phyloP scores from a whole-genome alignment of 2,113 vertebrate species.

The Ctenodactylus gundi region DNA sequence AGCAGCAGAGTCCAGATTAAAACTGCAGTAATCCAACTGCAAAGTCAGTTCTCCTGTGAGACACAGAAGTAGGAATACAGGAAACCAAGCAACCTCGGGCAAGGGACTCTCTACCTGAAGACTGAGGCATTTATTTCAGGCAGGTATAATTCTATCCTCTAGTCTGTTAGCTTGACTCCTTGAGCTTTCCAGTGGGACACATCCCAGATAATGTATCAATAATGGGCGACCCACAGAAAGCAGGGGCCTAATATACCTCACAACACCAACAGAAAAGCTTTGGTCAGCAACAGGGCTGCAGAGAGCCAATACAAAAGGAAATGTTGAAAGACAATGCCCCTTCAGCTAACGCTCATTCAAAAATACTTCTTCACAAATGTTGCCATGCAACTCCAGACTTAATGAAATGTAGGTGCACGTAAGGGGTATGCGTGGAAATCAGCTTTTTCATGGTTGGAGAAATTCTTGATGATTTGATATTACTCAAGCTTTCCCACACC shows the following conservation, averaged over 20 bases:
- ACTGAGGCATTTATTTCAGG: neutral
- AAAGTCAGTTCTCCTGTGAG: neutral
- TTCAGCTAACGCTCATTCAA: neutral
- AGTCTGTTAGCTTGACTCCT: neutral
- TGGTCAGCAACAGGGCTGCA: neutral
- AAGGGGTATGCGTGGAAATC: neutral
- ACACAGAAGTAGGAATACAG: neutral
- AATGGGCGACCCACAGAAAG: neutral
- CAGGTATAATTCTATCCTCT: neutral
- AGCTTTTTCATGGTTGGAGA: neutral
- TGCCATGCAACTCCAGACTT: neutral
- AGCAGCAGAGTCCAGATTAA: neutral
- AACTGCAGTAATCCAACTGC: neutral
- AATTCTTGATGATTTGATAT: neutral
- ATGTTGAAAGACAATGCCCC: neutral
- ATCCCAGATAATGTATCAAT: neutral
- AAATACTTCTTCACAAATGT: neutral
- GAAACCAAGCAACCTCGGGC: neutral
- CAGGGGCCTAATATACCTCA: neutral
- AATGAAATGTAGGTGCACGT: neutral
- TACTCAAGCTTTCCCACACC: neutral
- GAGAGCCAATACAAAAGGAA: neutral
- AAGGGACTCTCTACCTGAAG: neutral
- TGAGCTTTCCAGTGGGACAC: neutral
- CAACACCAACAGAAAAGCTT: neutral